phyloP scores from a whole-genome alignment of 2,888 invertebrate species.

The Latrodectus elegans region DNA sequence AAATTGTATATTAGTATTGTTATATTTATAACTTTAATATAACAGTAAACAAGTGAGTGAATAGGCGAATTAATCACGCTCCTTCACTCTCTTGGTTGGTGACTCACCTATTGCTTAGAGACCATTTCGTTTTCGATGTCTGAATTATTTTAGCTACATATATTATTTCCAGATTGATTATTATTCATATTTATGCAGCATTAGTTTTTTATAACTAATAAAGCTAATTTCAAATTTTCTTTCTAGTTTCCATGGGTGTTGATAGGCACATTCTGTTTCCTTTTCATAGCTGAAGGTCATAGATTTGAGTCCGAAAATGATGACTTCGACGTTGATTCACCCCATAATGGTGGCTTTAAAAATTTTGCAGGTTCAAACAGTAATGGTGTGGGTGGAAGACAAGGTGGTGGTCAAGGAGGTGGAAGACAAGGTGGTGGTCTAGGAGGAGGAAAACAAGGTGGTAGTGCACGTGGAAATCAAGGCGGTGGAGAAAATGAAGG shows the following conservation, averaged over 20 bases:
- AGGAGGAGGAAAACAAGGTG: background rate
- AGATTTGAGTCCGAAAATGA: background rate
- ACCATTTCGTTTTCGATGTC: too few species aligned
- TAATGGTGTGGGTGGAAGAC: background rate
- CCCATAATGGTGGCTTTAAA: too few species aligned
- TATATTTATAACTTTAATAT: too few species aligned
- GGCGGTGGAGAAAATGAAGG: background rate
- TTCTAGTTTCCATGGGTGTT: background rate
- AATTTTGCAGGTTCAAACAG: background rate
- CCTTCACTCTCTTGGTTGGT: too few species aligned
- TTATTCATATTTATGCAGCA: too few species aligned
- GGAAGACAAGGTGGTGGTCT: background rate
- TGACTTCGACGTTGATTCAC: background rate
- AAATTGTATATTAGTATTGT: too few species aligned
- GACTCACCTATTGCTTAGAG: too few species aligned
- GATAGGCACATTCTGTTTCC: background rate
- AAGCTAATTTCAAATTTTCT: background rate
- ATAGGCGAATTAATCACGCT: too few species aligned
- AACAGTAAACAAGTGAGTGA: too few species aligned
- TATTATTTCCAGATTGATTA: too few species aligned
- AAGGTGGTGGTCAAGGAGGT: background rate
- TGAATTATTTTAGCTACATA: too few species aligned
- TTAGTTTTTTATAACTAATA: too few species aligned
- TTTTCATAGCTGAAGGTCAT: background rate
- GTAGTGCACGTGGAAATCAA: background rate